Evolutionary conservation across 1,140 invertebrate species (phyloP), one percentile per base, ranked within the genome.

Genomic region (Cyclina sinensis): DNA sequence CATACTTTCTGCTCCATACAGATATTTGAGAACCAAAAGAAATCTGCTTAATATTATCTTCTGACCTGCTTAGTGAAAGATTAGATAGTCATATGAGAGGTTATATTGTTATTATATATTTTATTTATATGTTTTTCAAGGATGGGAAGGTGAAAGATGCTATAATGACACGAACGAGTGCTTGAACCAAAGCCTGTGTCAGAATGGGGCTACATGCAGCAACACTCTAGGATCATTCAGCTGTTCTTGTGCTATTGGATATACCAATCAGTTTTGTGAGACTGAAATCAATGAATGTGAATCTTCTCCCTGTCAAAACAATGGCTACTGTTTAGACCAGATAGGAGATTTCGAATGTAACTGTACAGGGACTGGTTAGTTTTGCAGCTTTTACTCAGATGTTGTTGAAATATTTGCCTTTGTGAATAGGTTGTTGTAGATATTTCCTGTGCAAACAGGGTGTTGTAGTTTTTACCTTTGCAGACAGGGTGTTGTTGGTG

Each of bases 151-250:
- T 21, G 48, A 74, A 35, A 80, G 68, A 32, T 95, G 94, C 90
- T 85, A 93, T 43, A 78, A 78, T 11, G 91, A 94, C 57, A 87
- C 95, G 24, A 89, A 95, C 73, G 94, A 95, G 70, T 95, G 95
- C 88, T 3, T 80, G 18, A 35, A 68, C 24, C 32, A 73, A 2
- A 80, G 84, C 27, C 94, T 92, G 30, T 94, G 94, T 51, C 85
- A 83, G 43, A 92, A 94, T 82, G 92, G 92, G 2, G 90, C 54
- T 27, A 79, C 84, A 0, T 90, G 89, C 59, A 43, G 27, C 9
- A 90, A 90, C 73, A 83, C n/a, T 18, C 43, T 57, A 46, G 89
- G 89, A 16, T 65, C 54, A 9, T 90, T 74, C 85, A 43, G 12
- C 16, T 90, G 89, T 87, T 35, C 18, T 16, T 90, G 89, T 88